phyloP scores from a whole-genome alignment of 2,888 invertebrate species.

The Temnothorax ravouxi region DNA sequence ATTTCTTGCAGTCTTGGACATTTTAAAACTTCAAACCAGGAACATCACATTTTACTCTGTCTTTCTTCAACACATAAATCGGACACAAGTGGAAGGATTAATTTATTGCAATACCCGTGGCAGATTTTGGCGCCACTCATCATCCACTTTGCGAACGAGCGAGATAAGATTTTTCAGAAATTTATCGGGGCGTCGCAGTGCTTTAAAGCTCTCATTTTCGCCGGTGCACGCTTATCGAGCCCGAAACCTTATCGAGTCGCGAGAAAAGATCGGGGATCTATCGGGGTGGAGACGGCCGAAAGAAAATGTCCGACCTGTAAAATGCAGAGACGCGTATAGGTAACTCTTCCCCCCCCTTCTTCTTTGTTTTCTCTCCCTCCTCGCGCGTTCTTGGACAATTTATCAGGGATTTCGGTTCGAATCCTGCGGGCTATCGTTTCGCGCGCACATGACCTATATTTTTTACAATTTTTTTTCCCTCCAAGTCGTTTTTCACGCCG shows the following conservation, averaged over 20 bases:
- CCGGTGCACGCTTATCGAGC: conserved; percentile 36
- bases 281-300: conserved; percentile 25
- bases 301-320: conserved; percentile 48
- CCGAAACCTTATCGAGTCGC: conserved; percentile 63
- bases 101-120: conserved; percentile 13
- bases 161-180: conserved; percentile 37
- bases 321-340: conserved; percentile 38
- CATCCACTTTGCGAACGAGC: conserved; percentile 17
- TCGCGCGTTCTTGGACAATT: conserved; percentile 60
- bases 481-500: conserved; percentile 45
- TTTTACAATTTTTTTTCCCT: conserved; percentile 45
- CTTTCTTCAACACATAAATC: neutral
- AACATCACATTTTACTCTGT: neutral
- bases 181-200: conserved; percentile 17
- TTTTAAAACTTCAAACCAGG: neutral
- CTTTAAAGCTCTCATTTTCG: conserved; percentile 61
- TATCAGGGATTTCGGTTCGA: conserved; percentile 73
- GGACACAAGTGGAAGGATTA: neutral
- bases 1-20: neutral
- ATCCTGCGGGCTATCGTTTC: conserved; percentile 72
- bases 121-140: conserved; percentile 7
- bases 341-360: neutral
- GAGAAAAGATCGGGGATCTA: conserved; percentile 64
- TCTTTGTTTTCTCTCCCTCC: conserved; percentile 10
- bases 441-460: conserved; percentile 58